Base-by-base conservation (phyloP, 2,797 vertebrate genomes). In the Periophthalmus magnuspinnatus region DNA sequence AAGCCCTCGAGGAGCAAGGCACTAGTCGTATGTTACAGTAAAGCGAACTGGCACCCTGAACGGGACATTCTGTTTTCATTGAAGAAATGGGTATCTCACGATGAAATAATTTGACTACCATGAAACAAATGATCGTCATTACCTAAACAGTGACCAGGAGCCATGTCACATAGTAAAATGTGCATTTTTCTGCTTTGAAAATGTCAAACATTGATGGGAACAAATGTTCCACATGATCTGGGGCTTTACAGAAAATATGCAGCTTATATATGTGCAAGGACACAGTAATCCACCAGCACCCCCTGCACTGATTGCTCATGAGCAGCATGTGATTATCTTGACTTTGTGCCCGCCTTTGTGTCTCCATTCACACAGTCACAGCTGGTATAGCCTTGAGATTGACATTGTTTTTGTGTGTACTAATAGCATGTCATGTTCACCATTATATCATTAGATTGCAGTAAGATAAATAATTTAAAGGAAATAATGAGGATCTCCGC, bases 391-490 rank as follows among this genome's bases (percentile, higher is more conserved):
- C 75, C 41, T 70, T n/a, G 36, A 76, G 68, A 83, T 58, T 76
- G 75, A 77, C 75, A 69, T 68, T 68, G 14, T 69, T 34, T 76
- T 75, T 80, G 73, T 80, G 72, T 45, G 36, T 79, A 71, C 77
- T 58, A 64, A 56, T 71, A 74, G 57, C 67, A 65, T 66, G 5
- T 84, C 72, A 74, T 59, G 64, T 41, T 71, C 54, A 52, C 69
- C 79, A 81, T 85, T 68, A 82, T 69, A 85, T 87, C 72, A 86
- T 81, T 76, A 69, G 72, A 81, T 81, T 63, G 36, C 81, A 78
- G 58, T 70, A 45, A 69, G 80, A 72, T 89, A 81, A 91, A 90
- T 90, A 76, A 89, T 91, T 89, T 73, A 80, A 32, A 82, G 58
- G 62, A 59, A 65, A 75, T 77, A 76, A 83, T 87, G 82, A 79